Base-by-base conservation (phyloP, 2,797 vertebrate species). In the Danio tinwini region DNA sequence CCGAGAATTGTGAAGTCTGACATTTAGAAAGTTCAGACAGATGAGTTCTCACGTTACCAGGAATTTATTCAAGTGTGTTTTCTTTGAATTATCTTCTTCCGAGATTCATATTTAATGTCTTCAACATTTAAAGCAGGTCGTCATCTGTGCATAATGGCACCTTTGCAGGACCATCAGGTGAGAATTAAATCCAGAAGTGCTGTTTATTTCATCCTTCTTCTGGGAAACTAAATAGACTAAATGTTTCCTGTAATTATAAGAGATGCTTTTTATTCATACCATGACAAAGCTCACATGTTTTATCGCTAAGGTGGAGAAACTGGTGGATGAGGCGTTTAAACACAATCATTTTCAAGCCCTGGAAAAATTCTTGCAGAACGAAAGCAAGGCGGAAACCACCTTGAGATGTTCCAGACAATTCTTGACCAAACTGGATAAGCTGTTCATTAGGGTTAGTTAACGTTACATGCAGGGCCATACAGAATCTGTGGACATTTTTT, bases 361-460 rank as follows among this genome's bases (percentile, higher is more conserved):
- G 83, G 90, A 93, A 83, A 56, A 72, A 7, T 95, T 96, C 86
- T 82, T 97, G 83, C 91, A 93, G 88, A 90, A 78, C 39, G 92
- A 93, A 72, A 74, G 80, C 58, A 69, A 56, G 87, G 90, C 93
- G 78, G 86, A 82, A 9, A 56, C 83, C 47, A 84, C 82, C 61
- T 86, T 95, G 75, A 96, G 93, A 89, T 98, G 96, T 85, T 97
- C 96, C 81, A 94, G 93, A 78, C 93, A 94, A 53, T 96, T 99
- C 87, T 84, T 96, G 45, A 90, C 83, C 81, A 99, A 97, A 89
- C 74, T 99, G 85, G 95, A 98, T 88, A 94, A 91, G 87, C 91
- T 99, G 78, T 86, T 99, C 6, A 91, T 85, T 85, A 93, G 79
- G 95, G 98, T 99, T 93, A 91, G 89, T 85, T n/a, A n/a, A n/a